These are phyloP conservation scores for Drosophila rhopaloa DNA, from an alignment of 1,140 invertebrate species.

Conservation along the genomic window DNA sequence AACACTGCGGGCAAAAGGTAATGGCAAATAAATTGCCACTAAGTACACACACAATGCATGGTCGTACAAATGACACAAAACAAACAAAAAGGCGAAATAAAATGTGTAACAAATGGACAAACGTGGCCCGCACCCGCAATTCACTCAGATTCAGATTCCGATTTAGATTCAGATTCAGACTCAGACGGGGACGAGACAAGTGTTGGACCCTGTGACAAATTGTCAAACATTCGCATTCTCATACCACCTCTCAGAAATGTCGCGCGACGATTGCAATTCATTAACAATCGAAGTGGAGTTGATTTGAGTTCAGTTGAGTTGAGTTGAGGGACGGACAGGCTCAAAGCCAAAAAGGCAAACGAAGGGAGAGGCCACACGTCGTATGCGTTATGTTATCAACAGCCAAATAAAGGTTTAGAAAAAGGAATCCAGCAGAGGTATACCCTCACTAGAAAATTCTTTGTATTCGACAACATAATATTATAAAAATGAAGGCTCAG, in stretches of 20 bases:
- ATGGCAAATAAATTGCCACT: slow-evolving; percentile 74
- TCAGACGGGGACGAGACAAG: slow-evolving; percentile 56
- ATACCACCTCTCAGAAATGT: slow-evolving; percentile 33
- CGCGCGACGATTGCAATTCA: slow-evolving; percentile 67
- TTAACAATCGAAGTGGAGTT: slow-evolving; percentile 50
- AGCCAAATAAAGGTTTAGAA: not conserved
- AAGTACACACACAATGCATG: slow-evolving; percentile 58
- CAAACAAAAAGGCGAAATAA: slow-evolving; percentile 47
- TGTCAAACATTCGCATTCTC: slow-evolving; percentile 70
- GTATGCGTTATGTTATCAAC: slow-evolving; percentile 50
- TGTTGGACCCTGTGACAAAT: slow-evolving; percentile 69
- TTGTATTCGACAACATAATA: too few species aligned
- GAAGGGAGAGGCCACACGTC: slow-evolving; percentile 69
- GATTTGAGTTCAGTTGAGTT: slow-evolving; percentile 2
- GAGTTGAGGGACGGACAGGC: slow-evolving; percentile 71
- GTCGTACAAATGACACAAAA: slow-evolving; percentile 45
- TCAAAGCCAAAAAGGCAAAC: slow-evolving; percentile 46
- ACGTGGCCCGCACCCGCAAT: slow-evolving; percentile 61
- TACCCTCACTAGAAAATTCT: too few species aligned
- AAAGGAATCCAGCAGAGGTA: not conserved
- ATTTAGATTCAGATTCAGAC: slow-evolving; percentile 13
- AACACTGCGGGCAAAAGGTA: slow-evolving; percentile 53
- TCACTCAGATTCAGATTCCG: slow-evolving; percentile 8
- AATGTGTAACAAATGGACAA: slow-evolving; percentile 78
- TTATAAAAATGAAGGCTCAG: too few species aligned